Conservation (phyloP, 1,140 invertebrate species). For the Daktulosphaira vitifoliae region DNA sequence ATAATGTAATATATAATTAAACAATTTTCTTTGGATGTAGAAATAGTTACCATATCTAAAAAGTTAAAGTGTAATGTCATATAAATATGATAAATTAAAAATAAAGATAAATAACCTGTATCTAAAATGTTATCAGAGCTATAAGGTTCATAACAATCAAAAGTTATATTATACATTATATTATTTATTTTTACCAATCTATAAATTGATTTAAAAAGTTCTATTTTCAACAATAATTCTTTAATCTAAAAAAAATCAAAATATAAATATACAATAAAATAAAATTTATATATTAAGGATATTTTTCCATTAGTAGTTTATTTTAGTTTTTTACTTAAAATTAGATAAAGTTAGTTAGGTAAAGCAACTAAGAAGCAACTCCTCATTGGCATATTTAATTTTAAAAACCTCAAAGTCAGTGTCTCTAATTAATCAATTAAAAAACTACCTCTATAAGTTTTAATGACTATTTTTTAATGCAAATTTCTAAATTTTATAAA, state of each 20-base stretch:
- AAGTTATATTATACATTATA: constrained; percentile 7
- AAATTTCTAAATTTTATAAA: too few relatives aligned
- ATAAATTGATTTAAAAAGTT: background rate
- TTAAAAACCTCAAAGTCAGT: too few relatives aligned
- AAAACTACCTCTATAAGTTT: too few relatives aligned
- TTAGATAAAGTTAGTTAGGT: too few relatives aligned
- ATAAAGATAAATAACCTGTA: background rate
- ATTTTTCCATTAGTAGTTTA: too few relatives aligned
- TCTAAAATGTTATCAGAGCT: constrained; percentile 15
- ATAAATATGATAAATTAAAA: background rate
- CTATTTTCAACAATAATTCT: constrained; percentile 6
- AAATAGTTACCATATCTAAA: constrained; percentile 7
- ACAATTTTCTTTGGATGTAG: constrained; percentile 24
- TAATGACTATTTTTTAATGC: too few relatives aligned
- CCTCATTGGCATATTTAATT: too few relatives aligned
- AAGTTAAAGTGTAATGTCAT: background rate
- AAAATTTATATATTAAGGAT: too few relatives aligned
- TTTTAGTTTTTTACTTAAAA: too few relatives aligned
- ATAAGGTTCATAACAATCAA: background rate
- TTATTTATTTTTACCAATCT: constrained; percentile 18
- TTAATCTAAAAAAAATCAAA: constrained; percentile 13
- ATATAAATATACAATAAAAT: background rate
- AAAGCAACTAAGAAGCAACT: too few relatives aligned
- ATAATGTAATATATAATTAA: constrained; percentile 20
- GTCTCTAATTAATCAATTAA: too few relatives aligned